Base-by-base conservation (phyloP, 2,113 vertebrate species). In the Turnix velox region DNA sequence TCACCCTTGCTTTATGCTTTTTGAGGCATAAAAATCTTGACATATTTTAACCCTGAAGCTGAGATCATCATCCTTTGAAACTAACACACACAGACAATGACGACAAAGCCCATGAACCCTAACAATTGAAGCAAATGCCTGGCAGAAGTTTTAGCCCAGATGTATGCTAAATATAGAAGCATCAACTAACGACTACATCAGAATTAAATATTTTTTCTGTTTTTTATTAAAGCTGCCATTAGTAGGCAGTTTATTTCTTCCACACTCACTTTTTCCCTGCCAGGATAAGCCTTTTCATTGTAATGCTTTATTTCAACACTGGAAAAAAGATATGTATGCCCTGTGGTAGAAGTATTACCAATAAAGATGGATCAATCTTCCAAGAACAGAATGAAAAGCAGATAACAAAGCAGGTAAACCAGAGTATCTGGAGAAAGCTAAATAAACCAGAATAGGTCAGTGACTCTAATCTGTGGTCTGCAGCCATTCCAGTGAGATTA, bases 341-440 rank as follows among this genome's bases (percentile, higher is more conserved):
- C 84, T 95, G 88, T 84, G 68, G 88, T 94, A 42, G 23, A 73
- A 96, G 33, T 80, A 89, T 59, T 84, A 95, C 75, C 75, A 86
- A 94, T 69, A 91, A 90, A 96, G 89, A 96, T 84, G 90, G 94
- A 96, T 96, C 95, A 94, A 93, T 97, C 95, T 93, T 94, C 88
- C 73, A 55, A 17, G 40, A 73, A 54, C 2, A 0, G 80, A 91
- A 67, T 55, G 69, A 61, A 62, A 77, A 18, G 76, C 5, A 83
- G 71, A 93, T 77, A 27, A 54, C 42, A 87, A 93, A 91, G 73
- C 62, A 79, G 69, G 82, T 90, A 96, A 81, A 86, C 57, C 89
- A 86, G 77, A 91, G 22, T 87, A 92, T 58, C 42, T 72, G 81
- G 49, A 66, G 82, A 57, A 84, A 87, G 63, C 66, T 72, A 93